phyloP scores from a whole-genome alignment of 2,113 vertebrate species.

The Osmerus eperlanus region DNA sequence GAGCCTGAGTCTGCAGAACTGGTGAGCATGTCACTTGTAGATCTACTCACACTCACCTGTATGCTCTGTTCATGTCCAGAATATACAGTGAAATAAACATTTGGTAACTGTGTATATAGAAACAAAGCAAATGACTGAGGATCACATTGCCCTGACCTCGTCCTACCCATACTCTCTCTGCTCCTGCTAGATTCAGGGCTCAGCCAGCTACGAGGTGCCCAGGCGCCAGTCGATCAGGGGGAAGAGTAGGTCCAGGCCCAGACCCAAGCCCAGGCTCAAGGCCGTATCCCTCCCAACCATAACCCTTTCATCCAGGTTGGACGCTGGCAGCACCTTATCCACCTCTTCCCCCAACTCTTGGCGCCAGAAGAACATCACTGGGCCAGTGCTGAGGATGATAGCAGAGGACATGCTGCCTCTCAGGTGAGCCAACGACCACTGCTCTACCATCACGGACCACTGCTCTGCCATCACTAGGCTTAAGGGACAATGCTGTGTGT shows the following conservation, averaged over 20 bases:
- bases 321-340: constrained; percentile 27
- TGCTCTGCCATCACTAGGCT: no score
- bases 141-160: no score
- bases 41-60: neutral
- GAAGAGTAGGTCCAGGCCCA: constrained; percentile 2
- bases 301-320: constrained; percentile 14
- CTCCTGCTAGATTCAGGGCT: no score
- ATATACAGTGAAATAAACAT: no score
- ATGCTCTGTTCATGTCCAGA: no score
- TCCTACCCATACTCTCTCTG: no score
- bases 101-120: no score
- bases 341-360: neutral
- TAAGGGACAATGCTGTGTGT: neutral
- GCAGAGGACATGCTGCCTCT: constrained; percentile 77
- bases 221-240: constrained; percentile 8
- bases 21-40: constrained; percentile 36
- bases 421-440: constrained; percentile 33
- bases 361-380: constrained; percentile 56
- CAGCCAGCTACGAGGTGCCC: no score
- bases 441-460: neutral
- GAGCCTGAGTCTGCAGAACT: constrained; percentile 48
- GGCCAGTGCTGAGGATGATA: constrained; percentile 70
- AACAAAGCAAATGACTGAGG: no score
- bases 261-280: constrained; percentile 21
- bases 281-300: neutral